Evolutionary conservation across 2,113 vertebrate genomes (phyloP), one percentile per base, ranked within the genome.

Genomic region (Cheilinus undulatus): DNA sequence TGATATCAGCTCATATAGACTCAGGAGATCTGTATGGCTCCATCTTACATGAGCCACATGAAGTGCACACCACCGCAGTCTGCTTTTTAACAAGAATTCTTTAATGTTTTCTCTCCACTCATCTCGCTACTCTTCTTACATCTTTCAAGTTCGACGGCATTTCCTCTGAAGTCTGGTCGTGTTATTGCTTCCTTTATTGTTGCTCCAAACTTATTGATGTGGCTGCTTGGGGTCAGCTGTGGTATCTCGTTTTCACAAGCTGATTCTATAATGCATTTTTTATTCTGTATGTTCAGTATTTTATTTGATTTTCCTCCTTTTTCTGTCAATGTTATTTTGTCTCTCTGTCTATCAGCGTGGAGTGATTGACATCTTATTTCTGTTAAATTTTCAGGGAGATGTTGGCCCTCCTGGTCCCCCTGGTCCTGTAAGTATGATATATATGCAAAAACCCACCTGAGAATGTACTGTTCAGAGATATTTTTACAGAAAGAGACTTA

Each of bases 341-440:
- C 17, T 40, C 10, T 26, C 7, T 49, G 14, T 58, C 28, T 46
- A 6, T 73, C 68, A 8, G 9, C 60, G 45, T 14, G 20, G 8
- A 13, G 5, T 77, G 23, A 71, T 42, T 58, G 46, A 50, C 54
- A 11, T 51, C 34, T 13, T 69, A 7, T 75, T 51, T 78, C 38
- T 84, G 7, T 60, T 77, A 20, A 61, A 17, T 77, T 72, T 91
- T 72, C 71, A 95, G 95, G 95, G 95, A 64, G 95, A 95, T 54
- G 71, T 82, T 34, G 95, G 95, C 54, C 90, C 85, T n/a, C 90
- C 91, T 82, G 94, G 94, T 88, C 94, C 86, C 13, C 92, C 95
- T 30, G 93, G 93, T 82, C 89, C 91, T 63, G 95, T 95, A 89
- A 95, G 93, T 94, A 90, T n/a, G n/a, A n/a, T n/a, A n/a, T n/a